These are phyloP conservation scores for Aphelinus certus DNA, from an alignment of 1,140 invertebrate genomes.

Conservation along the genomic window DNA sequence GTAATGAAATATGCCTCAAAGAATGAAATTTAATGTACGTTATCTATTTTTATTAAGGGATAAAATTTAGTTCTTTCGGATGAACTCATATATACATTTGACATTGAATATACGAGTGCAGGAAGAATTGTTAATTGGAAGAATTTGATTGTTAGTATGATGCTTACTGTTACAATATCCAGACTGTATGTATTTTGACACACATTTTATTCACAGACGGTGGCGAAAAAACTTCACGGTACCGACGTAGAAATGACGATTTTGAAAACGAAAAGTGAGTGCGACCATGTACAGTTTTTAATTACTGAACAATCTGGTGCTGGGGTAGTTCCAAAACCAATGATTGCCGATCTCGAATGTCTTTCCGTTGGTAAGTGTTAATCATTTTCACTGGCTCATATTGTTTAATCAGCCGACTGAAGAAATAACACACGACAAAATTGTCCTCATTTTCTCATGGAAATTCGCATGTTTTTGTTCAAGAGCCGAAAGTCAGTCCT, in stretches of 20 bases:
- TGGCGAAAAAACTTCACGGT: constrained; percentile 89
- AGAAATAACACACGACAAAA: no score
- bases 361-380: constrained; percentile 73
- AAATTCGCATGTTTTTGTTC: constrained; percentile 43
- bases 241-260: constrained; percentile 92
- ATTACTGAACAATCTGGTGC: constrained; percentile 84
- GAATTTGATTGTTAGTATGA: no score
- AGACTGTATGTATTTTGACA: no score
- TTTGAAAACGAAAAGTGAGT: constrained; percentile 84
- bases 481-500: constrained; percentile 88
- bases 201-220: constrained; percentile 71
- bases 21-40: no score
- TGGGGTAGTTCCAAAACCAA: constrained; percentile 69
- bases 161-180: no score
- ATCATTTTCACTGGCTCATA: neutral
- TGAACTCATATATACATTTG: no score
- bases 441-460: neutral
- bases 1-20: no score
- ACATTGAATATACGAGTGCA: no score
- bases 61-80: no score
- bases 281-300: constrained; percentile 93
- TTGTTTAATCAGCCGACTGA: neutral
- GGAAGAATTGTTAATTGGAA: no score
- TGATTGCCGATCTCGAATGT: constrained; percentile 78
- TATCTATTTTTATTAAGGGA: no score